phyloP scores from a whole-genome alignment of 2,797 vertebrate genomes.

The Ptychobarbus kaznakovi region DNA sequence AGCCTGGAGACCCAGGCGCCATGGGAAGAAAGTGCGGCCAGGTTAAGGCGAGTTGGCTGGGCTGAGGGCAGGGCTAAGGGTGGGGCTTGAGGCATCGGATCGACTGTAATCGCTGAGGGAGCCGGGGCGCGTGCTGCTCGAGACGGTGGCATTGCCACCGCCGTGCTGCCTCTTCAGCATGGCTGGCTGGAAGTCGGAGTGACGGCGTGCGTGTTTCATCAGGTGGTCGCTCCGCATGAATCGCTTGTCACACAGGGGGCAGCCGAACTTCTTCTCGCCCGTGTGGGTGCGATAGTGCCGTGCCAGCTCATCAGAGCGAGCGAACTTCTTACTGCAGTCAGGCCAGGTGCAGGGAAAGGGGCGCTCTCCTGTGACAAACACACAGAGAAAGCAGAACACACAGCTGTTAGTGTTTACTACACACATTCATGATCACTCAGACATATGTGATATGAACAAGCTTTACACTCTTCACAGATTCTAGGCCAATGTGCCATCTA shows the following conservation, averaged over 20 bases:
- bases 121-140: slow-evolving; percentile 79
- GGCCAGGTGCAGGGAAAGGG: slow-evolving; percentile 97
- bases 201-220: slow-evolving; percentile 96
- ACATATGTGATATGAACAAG: slow-evolving; percentile 13
- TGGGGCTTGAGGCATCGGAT: slow-evolving; percentile 93
- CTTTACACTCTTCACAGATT: not conserved
- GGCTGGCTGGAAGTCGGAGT: slow-evolving; percentile 92
- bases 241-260: slow-evolving; percentile 95
- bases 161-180: slow-evolving; percentile 90
- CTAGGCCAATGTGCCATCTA: not conserved
- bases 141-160: slow-evolving; percentile 8
- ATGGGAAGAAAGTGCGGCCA: slow-evolving; percentile 81
- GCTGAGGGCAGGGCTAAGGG: slow-evolving; percentile 82
- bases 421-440: slow-evolving; percentile 36
- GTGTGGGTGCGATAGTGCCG: slow-evolving; percentile 98
- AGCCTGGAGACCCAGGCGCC: slow-evolving; percentile 67
- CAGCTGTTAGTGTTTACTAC: slow-evolving; percentile 54
- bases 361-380: slow-evolving; percentile 83
- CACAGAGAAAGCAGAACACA: slow-evolving; percentile 47
- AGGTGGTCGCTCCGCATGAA: slow-evolving; percentile 99
- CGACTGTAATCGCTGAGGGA: slow-evolving; percentile 98
- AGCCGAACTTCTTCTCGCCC: slow-evolving; percentile 96
- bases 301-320: slow-evolving; percentile 95
- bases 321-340: slow-evolving; percentile 97
- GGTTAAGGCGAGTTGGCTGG: slow-evolving; percentile 94